Conservation (phyloP, 2,113 vertebrate genomes). For the Columba livia region DNA sequence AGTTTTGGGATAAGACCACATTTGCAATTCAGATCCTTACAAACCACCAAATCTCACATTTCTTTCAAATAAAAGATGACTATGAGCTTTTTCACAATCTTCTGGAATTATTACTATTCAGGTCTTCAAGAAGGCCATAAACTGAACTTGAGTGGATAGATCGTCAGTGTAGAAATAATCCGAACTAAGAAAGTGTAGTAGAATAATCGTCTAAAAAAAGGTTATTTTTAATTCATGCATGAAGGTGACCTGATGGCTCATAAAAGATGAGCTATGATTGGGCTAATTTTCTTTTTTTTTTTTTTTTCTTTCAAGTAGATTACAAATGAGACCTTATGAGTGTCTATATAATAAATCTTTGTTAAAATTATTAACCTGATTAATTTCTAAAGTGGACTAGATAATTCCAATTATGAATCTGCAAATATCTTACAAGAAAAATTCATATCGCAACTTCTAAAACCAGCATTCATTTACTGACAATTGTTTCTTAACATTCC, state of each 20-base stretch:
- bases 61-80: background rate
- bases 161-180: background rate
- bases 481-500: background rate
- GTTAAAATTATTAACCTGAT: conserved; percentile 37
- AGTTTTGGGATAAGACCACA: background rate
- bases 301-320: background rate
- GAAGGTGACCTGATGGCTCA: background rate
- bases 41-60: background rate
- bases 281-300: conserved; percentile 2
- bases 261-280: conserved; percentile 3
- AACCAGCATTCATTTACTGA: background rate
- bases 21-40: background rate
- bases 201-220: background rate
- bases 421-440: background rate
- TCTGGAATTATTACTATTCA: background rate
- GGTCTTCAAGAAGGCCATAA: background rate
- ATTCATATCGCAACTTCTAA: background rate
- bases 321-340: conserved; percentile 3
- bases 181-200: background rate
- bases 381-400: conserved; percentile 1
- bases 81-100: background rate
- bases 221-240: conserved; percentile 8
- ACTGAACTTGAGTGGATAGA: background rate
- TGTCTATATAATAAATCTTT: conserved; percentile 12
- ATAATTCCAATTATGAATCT: background rate